Evolutionary conservation across 64 coral and sea anemone species (phyloP), one percentile per base, ranked within the genome.

Genomic region (Acropora yongei): DNA sequence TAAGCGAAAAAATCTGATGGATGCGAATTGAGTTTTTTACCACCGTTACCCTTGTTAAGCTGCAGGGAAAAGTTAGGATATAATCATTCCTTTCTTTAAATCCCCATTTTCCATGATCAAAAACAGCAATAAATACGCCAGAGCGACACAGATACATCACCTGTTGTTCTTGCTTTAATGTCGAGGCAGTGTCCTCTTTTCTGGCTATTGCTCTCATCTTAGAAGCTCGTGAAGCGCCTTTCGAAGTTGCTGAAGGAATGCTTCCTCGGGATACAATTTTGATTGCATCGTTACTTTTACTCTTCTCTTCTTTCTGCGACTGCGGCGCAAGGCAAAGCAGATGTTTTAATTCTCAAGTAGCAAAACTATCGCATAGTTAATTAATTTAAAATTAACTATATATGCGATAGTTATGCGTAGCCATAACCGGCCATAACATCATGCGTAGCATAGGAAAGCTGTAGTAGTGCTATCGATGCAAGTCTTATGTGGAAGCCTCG

Each of bases 171-270:
- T 84, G 88, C 81, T 94, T 97, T 30, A 83, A n/a, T 17, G 74
- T 78, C n/a, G 80, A 72, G 14, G 93, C 93, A 47, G 94, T 99
- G 65, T 99, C 94, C 14, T 99, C 97, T 77, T 94, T 94, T 74
- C 97, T 79, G 49, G 94, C 97, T 41, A 99, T 80, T 40, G 97
- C 97, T 40, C 97, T 88, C 97, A 99, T 96, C 79, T 99, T 99
- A 44, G 97, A 94, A 19, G 97, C 97, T 76, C 91, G 91, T 60
- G 97, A 99, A 3, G 94, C 78, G 48, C 96, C 93, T 76, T 80
- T 91, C 3, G 88, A 66, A 47, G 90, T 53, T 8, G 92, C 93
- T 74, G 75, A 60, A 12, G 80, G 76, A 19, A 94, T 57, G 72
- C 78, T 91, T 44, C 88, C 75, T 86, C 97, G 87, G 6, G 97